Evolutionary conservation across 2,888 invertebrate species (phyloP).

Genomic region (Magallana nippona): DNA sequence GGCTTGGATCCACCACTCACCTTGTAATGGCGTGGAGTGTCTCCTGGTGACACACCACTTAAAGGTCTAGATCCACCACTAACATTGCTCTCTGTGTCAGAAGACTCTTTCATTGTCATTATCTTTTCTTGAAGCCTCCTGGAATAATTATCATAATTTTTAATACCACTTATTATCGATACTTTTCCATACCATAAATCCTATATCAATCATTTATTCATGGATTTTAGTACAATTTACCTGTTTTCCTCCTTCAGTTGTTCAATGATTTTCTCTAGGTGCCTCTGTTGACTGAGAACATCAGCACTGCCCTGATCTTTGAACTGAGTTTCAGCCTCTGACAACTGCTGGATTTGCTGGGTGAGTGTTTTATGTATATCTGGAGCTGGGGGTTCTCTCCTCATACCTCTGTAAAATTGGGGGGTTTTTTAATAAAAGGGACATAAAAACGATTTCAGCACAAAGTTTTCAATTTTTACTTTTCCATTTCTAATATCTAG

Average conservation of each 20-base stretch:
- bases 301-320: background rate
- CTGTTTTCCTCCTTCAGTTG: conserved; percentile 83
- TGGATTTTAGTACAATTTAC: conserved; percentile 55
- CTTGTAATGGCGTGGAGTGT: conserved; percentile 4
- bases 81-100: conserved; percentile 61
- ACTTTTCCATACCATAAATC: background rate
- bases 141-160: conserved; percentile 22
- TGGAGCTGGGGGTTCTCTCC: conserved; percentile 52
- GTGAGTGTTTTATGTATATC: conserved; percentile 60
- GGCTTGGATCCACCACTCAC: background rate
- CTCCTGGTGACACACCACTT: background rate
- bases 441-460: too few species aligned
- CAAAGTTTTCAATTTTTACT: too few species aligned
- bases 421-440: too few species aligned
- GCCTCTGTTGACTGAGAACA: conserved; percentile 40
- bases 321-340: conserved; percentile 48
- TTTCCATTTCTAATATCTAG: too few species aligned
- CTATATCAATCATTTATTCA: background rate
- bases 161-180: background rate
- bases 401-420: conserved; percentile 51
- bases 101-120: conserved; percentile 54
- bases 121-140: conserved; percentile 68
- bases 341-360: conserved; percentile 54
- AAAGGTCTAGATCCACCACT: background rate
- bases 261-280: conserved; percentile 48